Conservation (phyloP, 2,888 invertebrate species). For the Strigamia crassipes region DNA sequence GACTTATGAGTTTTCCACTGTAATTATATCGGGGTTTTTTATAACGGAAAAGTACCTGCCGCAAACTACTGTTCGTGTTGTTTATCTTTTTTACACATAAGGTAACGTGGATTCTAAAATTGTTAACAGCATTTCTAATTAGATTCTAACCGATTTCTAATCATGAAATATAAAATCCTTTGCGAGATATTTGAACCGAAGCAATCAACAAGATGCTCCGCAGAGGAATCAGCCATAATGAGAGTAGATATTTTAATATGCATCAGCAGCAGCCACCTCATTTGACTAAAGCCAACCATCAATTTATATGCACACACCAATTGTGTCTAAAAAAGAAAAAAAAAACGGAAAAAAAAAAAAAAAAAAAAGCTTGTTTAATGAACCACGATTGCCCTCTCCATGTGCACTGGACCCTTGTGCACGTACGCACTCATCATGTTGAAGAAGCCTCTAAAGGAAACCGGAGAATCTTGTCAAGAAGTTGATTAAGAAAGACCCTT, state of each 20-base stretch:
- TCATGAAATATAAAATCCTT: not conserved
- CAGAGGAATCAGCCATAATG: conserved; percentile 5
- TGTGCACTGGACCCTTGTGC: conserved; percentile 14
- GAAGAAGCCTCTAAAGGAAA: conserved; percentile 27
- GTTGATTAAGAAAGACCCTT: conserved; percentile 26
- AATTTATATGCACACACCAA: conserved; percentile 30
- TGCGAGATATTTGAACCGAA: not conserved
- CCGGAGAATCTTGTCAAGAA: conserved; percentile 20
- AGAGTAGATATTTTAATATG: conserved; percentile 21
- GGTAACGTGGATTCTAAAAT: too few species aligned
- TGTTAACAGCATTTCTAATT: too few species aligned
- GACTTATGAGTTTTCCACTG: too few species aligned
- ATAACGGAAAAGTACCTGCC: too few species aligned
- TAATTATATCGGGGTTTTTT: too few species aligned
- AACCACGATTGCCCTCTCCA: not conserved
- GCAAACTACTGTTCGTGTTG: too few species aligned
- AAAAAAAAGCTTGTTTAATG: too few species aligned
- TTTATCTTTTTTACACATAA: too few species aligned
- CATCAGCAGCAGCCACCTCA: conserved; percentile 17
- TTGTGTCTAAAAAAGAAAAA: not conserved
- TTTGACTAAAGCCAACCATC: conserved; percentile 17
- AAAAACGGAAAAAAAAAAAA: too few species aligned
- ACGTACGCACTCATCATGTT: conserved; percentile 22
- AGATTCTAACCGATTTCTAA: not conserved
- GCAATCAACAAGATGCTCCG: conserved; percentile 6